These are phyloP conservation scores for Drosophila murphyi DNA, from an alignment of 1,140 invertebrate genomes.

Conservation along the genomic window DNA sequence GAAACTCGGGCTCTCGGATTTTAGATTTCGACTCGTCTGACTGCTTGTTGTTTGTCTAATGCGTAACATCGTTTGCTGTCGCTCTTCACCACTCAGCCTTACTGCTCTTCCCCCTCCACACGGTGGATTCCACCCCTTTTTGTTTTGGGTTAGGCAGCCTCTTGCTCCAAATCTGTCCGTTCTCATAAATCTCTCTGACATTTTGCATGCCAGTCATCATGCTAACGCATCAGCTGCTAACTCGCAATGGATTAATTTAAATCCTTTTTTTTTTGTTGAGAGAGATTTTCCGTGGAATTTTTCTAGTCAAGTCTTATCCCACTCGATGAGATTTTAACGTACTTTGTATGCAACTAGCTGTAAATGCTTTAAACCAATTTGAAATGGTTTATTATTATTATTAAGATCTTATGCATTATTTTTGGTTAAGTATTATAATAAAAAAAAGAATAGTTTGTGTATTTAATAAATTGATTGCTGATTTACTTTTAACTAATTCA, in stretches of 20 bases:
- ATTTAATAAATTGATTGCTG: too few relatives aligned
- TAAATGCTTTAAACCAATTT: too few relatives aligned
- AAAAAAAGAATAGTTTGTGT: too few relatives aligned
- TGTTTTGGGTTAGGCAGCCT: constrained; percentile 14
- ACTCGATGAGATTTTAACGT: constrained; percentile 7
- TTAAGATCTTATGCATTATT: too few relatives aligned
- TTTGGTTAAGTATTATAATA: too few relatives aligned
- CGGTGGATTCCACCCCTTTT: not conserved
- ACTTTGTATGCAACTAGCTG: constrained; percentile 12
- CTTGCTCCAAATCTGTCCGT: constrained; percentile 79
- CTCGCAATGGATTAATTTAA: constrained; percentile 72
- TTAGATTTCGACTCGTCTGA: constrained; percentile 49
- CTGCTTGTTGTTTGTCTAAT: constrained; percentile 81
- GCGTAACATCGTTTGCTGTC: constrained; percentile 75
- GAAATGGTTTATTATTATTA: too few relatives aligned
- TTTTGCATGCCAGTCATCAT: constrained; percentile 77
- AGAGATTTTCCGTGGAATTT: constrained; percentile 35
- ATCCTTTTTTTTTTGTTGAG: constrained; percentile 37
- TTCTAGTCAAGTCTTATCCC: constrained; percentile 23
- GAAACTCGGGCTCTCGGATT: constrained; percentile 29
- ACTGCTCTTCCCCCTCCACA: not conserved
- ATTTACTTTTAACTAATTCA: too few relatives aligned
- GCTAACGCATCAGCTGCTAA: constrained; percentile 47
- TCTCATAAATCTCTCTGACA: constrained; percentile 79
- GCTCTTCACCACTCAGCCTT: not conserved